Percentiles rank a stretch among this genome's conserved stretches.
phyloP scores from a whole-genome alignment of 2,888 invertebrate genomes.

The Cynaeus angustus region DNA sequence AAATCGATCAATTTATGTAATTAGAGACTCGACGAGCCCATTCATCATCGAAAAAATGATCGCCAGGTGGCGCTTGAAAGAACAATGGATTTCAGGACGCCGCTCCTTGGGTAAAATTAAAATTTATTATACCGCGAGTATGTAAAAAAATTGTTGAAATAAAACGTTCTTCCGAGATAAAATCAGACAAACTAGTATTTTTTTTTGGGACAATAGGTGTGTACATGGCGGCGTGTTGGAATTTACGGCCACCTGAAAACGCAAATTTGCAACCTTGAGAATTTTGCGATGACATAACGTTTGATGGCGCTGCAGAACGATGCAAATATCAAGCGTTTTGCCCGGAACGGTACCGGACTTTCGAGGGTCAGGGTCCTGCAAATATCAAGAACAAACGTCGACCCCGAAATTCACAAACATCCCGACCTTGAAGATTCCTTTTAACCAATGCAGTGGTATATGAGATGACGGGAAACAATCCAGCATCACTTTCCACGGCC shows the following conservation, averaged over 20 bases:
- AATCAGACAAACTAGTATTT: no score
- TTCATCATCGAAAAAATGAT: constrained; percentile 7
- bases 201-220: neutral
- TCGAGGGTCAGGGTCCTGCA: constrained; percentile 44
- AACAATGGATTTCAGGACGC: neutral
- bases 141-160: no score
- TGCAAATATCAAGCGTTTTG: neutral
- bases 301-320: constrained; percentile 8
- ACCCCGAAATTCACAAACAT: constrained; percentile 24
- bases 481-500: constrained; percentile 49
- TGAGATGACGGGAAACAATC: constrained; percentile 45
- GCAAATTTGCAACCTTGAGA: neutral
- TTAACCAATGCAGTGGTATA: constrained; percentile 44
- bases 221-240: neutral
- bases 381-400: constrained; percentile 47
- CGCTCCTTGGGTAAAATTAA: neutral
- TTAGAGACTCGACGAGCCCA: constrained; percentile 9
- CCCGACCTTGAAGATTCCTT: constrained; percentile 39
- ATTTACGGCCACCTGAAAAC: neutral
- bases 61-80: constrained; percentile 44
- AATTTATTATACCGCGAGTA: no score
- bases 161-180: no score
- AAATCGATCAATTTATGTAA: constrained; percentile 18
- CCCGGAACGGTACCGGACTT: constrained; percentile 33
- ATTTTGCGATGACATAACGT: constrained; percentile 10